Base-by-base conservation (phyloP, 2,113 vertebrate species). In the Toxotes chatareus region DNA sequence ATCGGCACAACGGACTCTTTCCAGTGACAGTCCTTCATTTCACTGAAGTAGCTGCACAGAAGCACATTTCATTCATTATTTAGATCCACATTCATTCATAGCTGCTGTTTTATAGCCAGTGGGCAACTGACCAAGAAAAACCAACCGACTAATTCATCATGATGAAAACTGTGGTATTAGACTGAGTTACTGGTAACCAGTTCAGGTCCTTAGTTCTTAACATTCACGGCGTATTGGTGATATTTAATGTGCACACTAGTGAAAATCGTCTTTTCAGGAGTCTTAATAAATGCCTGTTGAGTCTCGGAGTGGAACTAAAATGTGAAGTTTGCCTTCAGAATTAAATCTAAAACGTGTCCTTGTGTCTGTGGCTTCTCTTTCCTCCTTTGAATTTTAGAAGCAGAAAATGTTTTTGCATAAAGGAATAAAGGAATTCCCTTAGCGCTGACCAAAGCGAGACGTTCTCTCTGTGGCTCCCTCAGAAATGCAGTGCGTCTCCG, bases 391-490 rank as follows among this genome's bases (percentile, higher is more conserved):
- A 32, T 60, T 47, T 69, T 11, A 51, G 31, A 60, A 46, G 27
- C 53, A 59, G 60, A 66, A 76, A 76, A 46, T 62, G 66, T 27
- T 78, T 61, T 9, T 83, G 82, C 73, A 80, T 69, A 31, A 60
- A 87, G 67, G 82, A 89, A 80, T 69, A 31, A 60, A 87, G 67
- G 82, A 89, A 86, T 64, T 79, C 87, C 83, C 80, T 76, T 61
- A 55, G 75, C n/a, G 80, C 13, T 55, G 86, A 79, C 80, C 86
- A 81, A 68, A 80, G 66, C 76, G 7, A 12, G 40, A 72, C 68
- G 61, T 19, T 62, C 53, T 65, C 55, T 46, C 51, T 40, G 68
- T n/a, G 23, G 47, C 67, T 70, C 40, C 46, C 65, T 74, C 67
- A 56, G 75, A 79, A 46, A 59, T 16, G 55, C 79, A 14, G 62